Percentiles rank a stretch among this genome's conserved stretches.
These are phyloP conservation scores for Turritopsis rubra DNA, from an alignment of 30 jellyfish, hydroid and myxozoan species.

Conservation along the genomic window DNA sequence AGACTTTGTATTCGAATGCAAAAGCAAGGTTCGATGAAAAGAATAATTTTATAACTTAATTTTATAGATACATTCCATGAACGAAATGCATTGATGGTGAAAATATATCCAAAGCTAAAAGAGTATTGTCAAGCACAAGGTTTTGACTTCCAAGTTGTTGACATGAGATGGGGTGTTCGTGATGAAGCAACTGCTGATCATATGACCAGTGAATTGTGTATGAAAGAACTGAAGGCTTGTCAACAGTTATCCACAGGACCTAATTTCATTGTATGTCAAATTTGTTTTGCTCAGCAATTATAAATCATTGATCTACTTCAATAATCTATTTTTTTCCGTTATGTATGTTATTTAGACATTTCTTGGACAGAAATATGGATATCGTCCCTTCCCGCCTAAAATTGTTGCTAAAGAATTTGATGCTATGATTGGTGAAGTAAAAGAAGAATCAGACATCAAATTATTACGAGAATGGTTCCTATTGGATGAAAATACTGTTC, in stretches of 20 bases:
- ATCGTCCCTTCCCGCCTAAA: constrained; percentile 91
- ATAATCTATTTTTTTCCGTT: too few relatives aligned
- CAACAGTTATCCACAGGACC: constrained; percentile 88
- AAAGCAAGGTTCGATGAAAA: too few relatives aligned
- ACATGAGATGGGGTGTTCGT: constrained; percentile 94
- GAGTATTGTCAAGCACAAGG: constrained; percentile 87
- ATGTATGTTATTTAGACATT: constrained; percentile 18
- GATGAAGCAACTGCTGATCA: constrained; percentile 96
- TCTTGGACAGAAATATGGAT: constrained; percentile 19
- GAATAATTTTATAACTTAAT: too few relatives aligned
- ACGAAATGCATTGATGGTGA: constrained; percentile 71
- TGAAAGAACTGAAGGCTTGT: constrained; percentile 74
- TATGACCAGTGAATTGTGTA: constrained; percentile 83
- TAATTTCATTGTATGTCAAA: constrained; percentile 78
- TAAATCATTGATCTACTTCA: too few relatives aligned
- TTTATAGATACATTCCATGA: constrained; percentile 71
- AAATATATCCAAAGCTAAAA: constrained; percentile 68
- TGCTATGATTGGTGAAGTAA: constrained; percentile 40
- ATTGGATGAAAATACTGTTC: constrained; percentile 60
- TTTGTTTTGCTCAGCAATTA: too few relatives aligned
- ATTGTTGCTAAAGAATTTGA: constrained; percentile 60
- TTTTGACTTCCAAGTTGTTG: constrained; percentile 89
- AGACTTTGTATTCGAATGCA: too few relatives aligned
- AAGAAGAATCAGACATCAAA: constrained; percentile 36
- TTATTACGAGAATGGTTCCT: constrained; percentile 57